phyloP scores from a whole-genome alignment of 2,888 invertebrate species.

The Heliconius sara region DNA sequence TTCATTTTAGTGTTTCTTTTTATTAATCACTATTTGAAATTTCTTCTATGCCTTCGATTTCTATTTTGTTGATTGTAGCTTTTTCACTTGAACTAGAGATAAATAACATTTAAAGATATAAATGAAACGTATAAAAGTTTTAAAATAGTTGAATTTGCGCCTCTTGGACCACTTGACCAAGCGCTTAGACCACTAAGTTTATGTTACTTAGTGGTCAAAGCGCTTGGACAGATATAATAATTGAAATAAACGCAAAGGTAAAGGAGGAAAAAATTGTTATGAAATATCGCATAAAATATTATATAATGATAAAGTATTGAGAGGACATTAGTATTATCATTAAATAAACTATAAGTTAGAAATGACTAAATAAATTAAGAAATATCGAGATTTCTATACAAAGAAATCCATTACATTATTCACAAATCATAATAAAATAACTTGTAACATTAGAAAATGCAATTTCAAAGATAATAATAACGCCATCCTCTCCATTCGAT shows the following conservation, averaged over 20 bases:
- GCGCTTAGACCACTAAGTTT: too few relatives aligned
- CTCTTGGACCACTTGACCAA: too few relatives aligned
- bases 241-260: too few relatives aligned
- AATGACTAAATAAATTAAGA: not conserved
- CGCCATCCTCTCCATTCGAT: constrained; percentile 52
- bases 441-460: constrained; percentile 1
- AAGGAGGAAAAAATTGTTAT: too few relatives aligned
- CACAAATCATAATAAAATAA: not conserved
- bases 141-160: too few relatives aligned
- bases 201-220: too few relatives aligned
- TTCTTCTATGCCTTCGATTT: constrained; percentile 30
- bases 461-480: constrained; percentile 34
- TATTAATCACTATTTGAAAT: constrained; percentile 45
- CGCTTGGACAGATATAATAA: too few relatives aligned
- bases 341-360: too few relatives aligned
- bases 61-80: constrained; percentile 10
- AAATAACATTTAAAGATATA: not conserved
- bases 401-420: not conserved
- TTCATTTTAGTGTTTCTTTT: constrained; percentile 43
- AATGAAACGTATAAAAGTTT: not conserved
- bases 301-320: too few relatives aligned
- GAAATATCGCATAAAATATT: too few relatives aligned
- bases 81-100: constrained; percentile 2
- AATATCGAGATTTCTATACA: not conserved
- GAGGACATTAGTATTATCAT: too few relatives aligned